These are phyloP conservation scores for Clarias fuscus DNA, from an alignment of 2,797 vertebrate species.

Conservation along the genomic window DNA sequence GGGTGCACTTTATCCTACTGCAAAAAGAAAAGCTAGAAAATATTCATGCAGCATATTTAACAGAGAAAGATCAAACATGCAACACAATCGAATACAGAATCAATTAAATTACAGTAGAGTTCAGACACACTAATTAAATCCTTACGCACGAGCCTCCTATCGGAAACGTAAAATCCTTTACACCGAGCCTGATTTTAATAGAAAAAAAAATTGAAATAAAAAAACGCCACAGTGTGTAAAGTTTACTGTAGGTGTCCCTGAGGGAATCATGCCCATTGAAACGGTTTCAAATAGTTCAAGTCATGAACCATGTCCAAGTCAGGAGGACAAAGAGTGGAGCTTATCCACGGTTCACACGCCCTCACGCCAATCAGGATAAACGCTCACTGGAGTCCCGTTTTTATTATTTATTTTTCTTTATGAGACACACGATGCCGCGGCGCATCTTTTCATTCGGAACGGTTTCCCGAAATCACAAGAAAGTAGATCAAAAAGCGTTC, in stretches of 20 bases:
- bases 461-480: background rate
- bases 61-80: background rate
- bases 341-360: slow-evolving; percentile 47
- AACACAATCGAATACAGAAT: background rate
- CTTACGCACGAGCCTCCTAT: background rate
- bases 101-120: background rate
- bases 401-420: background rate
- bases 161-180: background rate
- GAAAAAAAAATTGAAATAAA: no score
- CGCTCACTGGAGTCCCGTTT: slow-evolving; percentile 7
- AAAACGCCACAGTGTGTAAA: slow-evolving; percentile 27
- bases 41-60: slow-evolving; percentile 2
- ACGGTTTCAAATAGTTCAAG: slow-evolving; percentile 51
- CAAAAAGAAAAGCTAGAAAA: background rate
- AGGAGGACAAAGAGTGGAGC: slow-evolving; percentile 45
- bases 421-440: background rate
- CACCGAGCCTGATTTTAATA: background rate
- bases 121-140: background rate
- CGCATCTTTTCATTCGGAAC: background rate
- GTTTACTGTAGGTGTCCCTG: slow-evolving; percentile 42
- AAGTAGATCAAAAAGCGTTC: background rate
- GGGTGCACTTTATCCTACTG: background rate
- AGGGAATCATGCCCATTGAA: slow-evolving; percentile 59
- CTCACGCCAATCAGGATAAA: slow-evolving; percentile 51
- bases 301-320: slow-evolving; percentile 51